Conservation (phyloP, 2,888 invertebrate species). For the Stomorhina lunata region DNA sequence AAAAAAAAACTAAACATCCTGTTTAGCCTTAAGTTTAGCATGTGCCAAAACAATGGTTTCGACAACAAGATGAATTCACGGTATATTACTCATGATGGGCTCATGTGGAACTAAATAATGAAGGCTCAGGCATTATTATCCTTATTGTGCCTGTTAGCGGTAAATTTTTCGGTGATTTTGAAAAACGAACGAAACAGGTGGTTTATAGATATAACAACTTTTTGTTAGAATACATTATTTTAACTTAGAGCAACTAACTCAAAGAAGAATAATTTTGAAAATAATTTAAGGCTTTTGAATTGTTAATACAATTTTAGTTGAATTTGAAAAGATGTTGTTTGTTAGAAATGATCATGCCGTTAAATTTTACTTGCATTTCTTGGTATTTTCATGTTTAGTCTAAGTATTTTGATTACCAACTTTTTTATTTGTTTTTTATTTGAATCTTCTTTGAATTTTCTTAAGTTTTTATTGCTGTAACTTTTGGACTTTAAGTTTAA, state of each 20-base stretch:
- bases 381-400: background rate
- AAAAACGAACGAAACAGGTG: constrained; percentile 52
- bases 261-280: constrained; percentile 11
- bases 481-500: constrained; percentile 18
- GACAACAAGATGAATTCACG: constrained; percentile 48
- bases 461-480: constrained; percentile 8
- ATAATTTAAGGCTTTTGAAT: constrained; percentile 6
- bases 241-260: background rate
- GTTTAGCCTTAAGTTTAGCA: constrained; percentile 65
- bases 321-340: background rate
- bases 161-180: constrained; percentile 63
- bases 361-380: constrained; percentile 18
- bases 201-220: constrained; percentile 2
- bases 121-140: constrained; percentile 37
- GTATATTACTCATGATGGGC: constrained; percentile 53
- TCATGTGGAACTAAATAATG: background rate
- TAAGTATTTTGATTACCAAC: constrained; percentile 25
- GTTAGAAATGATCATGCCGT: constrained; percentile 23
- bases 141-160: constrained; percentile 65
- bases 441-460: constrained; percentile 12
- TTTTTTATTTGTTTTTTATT: constrained; percentile 15
- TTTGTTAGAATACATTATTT: background rate
- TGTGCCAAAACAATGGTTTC: constrained; percentile 54
- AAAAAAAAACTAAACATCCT: constrained; percentile 55
- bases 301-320: constrained; percentile 14